These are phyloP conservation scores for Chloroclystis v-ata DNA, from an alignment of 2,888 invertebrate genomes.

Conservation along the genomic window DNA sequence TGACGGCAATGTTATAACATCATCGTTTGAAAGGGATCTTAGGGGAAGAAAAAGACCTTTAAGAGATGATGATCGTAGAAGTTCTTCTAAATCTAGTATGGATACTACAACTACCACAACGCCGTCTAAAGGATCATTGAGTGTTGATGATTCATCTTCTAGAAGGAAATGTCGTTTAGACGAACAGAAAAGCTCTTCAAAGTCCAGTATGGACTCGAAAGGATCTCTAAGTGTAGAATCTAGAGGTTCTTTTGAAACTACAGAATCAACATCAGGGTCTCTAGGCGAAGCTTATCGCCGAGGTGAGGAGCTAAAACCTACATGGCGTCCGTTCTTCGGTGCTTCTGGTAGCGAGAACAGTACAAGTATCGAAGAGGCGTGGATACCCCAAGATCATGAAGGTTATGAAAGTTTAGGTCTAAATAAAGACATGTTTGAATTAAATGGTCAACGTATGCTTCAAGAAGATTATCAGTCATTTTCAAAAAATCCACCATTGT, in stretches of 20 bases:
- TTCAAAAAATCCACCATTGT: slow-evolving; percentile 69
- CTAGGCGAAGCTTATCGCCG: slow-evolving; percentile 83
- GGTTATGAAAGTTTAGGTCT: slow-evolving; percentile 77
- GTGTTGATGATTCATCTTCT: slow-evolving; percentile 73
- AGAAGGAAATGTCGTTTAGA: slow-evolving; percentile 64
- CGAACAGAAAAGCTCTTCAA: slow-evolving; percentile 78
- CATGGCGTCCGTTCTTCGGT: slow-evolving; percentile 89
- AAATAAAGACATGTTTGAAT: slow-evolving; percentile 69
- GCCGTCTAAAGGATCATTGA: slow-evolving; percentile 71
- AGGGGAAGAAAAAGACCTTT: slow-evolving; percentile 61
- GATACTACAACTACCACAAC: slow-evolving; percentile 72
- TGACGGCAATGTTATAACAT: slow-evolving; percentile 69
- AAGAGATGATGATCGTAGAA: slow-evolving; percentile 70
- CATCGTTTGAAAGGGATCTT: slow-evolving; percentile 64
- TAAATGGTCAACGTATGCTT: slow-evolving; percentile 62
- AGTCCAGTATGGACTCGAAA: slow-evolving; percentile 81
- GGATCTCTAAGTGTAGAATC: slow-evolving; percentile 83
- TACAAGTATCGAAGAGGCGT: slow-evolving; percentile 90
- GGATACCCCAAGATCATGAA: slow-evolving; percentile 86
- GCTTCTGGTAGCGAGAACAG: slow-evolving; percentile 88
- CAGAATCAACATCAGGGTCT: slow-evolving; percentile 86
- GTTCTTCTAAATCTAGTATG: slow-evolving; percentile 80
- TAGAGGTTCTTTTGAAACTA: slow-evolving; percentile 83
- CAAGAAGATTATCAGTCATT: slow-evolving; percentile 70
- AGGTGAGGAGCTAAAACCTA: slow-evolving; percentile 85